A percentile compares a stretch with the other conserved stretches of the same genome.
These are phyloP conservation scores for Anas platyrhynchos DNA, from an alignment of 2,113 vertebrate species.

Conservation along the genomic window DNA sequence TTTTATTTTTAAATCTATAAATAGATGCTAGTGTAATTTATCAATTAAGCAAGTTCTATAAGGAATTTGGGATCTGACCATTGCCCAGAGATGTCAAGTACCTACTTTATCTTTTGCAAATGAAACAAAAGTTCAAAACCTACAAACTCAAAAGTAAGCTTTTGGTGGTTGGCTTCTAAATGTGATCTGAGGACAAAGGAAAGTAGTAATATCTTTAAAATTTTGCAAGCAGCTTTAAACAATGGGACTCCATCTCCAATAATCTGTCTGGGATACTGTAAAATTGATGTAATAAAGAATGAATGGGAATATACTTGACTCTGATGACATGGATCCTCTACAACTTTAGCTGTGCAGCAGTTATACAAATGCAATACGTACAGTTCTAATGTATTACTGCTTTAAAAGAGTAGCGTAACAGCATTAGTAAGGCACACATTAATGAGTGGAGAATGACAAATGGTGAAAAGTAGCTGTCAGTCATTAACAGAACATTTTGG, in stretches of 20 bases:
- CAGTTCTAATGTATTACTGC: background rate
- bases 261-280: background rate
- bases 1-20: background rate
- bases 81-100: background rate
- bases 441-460: background rate
- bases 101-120: background rate
- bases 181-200: background rate
- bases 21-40: background rate
- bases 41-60: background rate
- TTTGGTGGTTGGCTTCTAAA: background rate
- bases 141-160: background rate
- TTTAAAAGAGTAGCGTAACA: background rate
- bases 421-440: background rate
- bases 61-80: background rate
- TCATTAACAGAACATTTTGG: background rate
- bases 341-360: background rate
- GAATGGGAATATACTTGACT: background rate
- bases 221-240: background rate
- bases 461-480: background rate
- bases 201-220: background rate
- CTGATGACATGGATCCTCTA: background rate
- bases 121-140: background rate
- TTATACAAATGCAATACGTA: background rate
- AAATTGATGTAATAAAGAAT: background rate
- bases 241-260: background rate